Percentiles rank a stretch among this genome's conserved stretches.
Evolutionary conservation across 1,140 invertebrate species (phyloP).

Genomic region (Druon quercuslanigerum): DNA sequence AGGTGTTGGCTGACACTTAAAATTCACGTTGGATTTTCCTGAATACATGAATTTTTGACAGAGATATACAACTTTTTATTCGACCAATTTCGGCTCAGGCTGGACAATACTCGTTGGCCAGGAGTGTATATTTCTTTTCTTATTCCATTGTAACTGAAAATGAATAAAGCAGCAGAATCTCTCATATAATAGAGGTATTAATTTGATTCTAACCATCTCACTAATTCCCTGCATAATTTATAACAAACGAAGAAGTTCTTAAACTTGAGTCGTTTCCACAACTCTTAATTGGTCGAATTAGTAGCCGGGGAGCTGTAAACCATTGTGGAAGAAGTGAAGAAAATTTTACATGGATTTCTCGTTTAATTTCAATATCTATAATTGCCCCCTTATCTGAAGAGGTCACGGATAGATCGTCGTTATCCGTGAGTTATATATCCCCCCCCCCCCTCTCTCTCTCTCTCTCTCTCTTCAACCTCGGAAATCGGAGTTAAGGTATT

Average conservation of each 20-base stretch:
- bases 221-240: not conserved
- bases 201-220: not conserved
- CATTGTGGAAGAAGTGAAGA: constrained; percentile 40
- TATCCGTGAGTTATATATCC: constrained; percentile 47
- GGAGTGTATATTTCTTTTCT: too few relatives aligned
- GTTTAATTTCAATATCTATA: constrained; percentile 62
- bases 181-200: not conserved
- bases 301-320: constrained; percentile 41
- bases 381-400: constrained; percentile 53
- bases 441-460: too few relatives aligned
- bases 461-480: not conserved
- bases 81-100: too few relatives aligned
- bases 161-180: too few relatives aligned
- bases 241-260: not conserved
- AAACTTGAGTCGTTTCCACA: not conserved
- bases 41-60: too few relatives aligned
- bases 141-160: too few relatives aligned
- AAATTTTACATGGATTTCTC: constrained; percentile 58
- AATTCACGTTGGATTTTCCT: too few relatives aligned
- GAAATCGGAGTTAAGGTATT: constrained; percentile 23
- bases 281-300: constrained; percentile 51
- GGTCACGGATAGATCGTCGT: constrained; percentile 42
- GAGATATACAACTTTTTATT: too few relatives aligned
- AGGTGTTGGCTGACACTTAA: too few relatives aligned
- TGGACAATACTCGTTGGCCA: too few relatives aligned